Conservation (phyloP, 2,113 vertebrate species). For the Zosterops pallidus region DNA sequence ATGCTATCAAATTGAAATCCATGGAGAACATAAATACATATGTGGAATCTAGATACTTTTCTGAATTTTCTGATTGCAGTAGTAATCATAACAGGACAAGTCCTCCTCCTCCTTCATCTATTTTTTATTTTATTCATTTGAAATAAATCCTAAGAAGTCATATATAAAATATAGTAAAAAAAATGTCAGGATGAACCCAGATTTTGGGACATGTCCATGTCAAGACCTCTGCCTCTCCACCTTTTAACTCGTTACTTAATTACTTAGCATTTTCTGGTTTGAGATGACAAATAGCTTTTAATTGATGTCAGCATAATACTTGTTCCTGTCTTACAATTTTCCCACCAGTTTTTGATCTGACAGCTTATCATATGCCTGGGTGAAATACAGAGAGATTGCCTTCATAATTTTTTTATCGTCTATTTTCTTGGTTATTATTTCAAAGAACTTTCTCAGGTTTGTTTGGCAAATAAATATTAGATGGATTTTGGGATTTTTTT, state of each 20-base stretch:
- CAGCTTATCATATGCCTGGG: background rate
- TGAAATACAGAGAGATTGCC: constrained; percentile 11
- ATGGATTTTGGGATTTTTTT: background rate
- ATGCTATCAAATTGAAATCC: background rate
- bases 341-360: constrained; percentile 23
- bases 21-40: background rate
- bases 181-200: background rate
- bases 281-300: background rate
- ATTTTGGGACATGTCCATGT: background rate
- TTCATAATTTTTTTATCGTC: constrained; percentile 28
- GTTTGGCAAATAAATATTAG: background rate
- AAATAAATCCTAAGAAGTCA: background rate
- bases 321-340: constrained; percentile 3
- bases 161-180: background rate
- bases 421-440: constrained; percentile 18
- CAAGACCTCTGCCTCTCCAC: background rate
- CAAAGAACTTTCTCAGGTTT: background rate
- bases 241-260: background rate
- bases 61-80: background rate
- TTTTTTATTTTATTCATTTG: background rate
- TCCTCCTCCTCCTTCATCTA: background rate
- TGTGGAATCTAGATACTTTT: background rate
- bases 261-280: background rate
- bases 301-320: background rate
- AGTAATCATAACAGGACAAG: background rate